Evolutionary conservation across 2,113 vertebrate genomes (phyloP).

Genomic region (Cichladusa arquata): DNA sequence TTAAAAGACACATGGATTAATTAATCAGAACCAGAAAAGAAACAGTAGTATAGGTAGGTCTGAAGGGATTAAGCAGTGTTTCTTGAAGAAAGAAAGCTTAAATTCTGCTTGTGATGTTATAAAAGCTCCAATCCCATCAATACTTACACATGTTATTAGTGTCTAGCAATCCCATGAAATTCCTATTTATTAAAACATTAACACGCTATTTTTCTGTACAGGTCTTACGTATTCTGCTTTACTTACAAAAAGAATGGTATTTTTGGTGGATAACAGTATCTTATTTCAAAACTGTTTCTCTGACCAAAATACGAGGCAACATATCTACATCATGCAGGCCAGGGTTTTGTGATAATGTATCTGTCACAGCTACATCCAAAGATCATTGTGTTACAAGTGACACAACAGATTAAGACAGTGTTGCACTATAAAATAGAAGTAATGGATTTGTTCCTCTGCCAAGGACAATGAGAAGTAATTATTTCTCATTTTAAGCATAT

Average conservation of each 20-base stretch:
- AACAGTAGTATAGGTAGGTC: not conserved
- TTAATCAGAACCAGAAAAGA: not conserved
- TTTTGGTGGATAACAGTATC: not conserved
- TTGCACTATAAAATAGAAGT: not conserved
- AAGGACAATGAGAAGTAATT: not conserved
- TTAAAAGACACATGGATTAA: not conserved
- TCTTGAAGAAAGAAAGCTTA: not conserved
- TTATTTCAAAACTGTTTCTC: not conserved
- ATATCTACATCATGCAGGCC: not conserved
- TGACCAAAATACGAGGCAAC: not conserved
- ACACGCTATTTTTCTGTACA: not conserved
- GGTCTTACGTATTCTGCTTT: not conserved
- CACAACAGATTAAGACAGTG: not conserved
- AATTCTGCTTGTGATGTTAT: not conserved
- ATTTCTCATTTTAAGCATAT: not conserved
- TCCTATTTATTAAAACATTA: not conserved
- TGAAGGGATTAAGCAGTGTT: not conserved
- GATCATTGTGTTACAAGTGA: not conserved
- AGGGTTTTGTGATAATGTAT: accelerated
- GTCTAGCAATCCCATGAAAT: not conserved
- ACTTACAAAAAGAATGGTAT: not conserved
- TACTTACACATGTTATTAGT: not conserved
- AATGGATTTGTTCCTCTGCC: not conserved
- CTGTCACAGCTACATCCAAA: not conserved
- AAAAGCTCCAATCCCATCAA: not conserved